Evolutionary conservation across 1,140 invertebrate species (phyloP), one percentile per base, ranked within the genome.

Genomic region (Lordiphosa clarofinis): DNA sequence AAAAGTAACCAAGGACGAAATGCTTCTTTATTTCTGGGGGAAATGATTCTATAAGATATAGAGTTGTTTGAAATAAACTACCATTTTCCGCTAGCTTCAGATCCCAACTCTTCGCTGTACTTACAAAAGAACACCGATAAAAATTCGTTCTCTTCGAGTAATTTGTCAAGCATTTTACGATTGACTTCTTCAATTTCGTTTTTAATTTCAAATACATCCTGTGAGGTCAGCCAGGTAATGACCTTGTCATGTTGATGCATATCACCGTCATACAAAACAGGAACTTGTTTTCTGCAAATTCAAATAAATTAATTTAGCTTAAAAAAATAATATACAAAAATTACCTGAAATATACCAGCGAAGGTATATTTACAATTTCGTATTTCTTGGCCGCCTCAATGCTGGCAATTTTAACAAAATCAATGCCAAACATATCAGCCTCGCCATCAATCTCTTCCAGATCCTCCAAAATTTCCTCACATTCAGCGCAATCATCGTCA

Each of bases 101-200:
- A 15, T 15, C 15, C 15, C 21, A 21, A 21, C 0, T n/a, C n/a
- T n/a, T 21, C 21, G 21, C 4, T 4, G 21, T 21, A 92, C 95
- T 94, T 92, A 98, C 96, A 98, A 86, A 98, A 98, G 84, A 96
- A 98, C 19, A 98, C 96, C n/a, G 96, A 94, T 11, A 98, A 90
- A 88, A 96, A 98, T 90, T 98, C 96, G 81, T 97, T 98, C 89
- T 98, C 96, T 67, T 98, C 96, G 1, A 98, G 90, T 2, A 98
- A 89, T 90, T 98, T 98, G 69, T 98, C 96, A 40, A 98, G 90
- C 96, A 98, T 98, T 90, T 97, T 97, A 38, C 94, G 93, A 88
- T 98, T 98, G 1, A 98, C 96, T 89, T 98, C 96, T 89, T 98
- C 97, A 81, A 98, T 98, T 92, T 98, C 96, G 88, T 97, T 97